Percentiles rank a stretch among this genome's conserved stretches.
Evolutionary conservation across 2,888 invertebrate genomes (phyloP).

Genomic region (Prenolepis imparis): DNA sequence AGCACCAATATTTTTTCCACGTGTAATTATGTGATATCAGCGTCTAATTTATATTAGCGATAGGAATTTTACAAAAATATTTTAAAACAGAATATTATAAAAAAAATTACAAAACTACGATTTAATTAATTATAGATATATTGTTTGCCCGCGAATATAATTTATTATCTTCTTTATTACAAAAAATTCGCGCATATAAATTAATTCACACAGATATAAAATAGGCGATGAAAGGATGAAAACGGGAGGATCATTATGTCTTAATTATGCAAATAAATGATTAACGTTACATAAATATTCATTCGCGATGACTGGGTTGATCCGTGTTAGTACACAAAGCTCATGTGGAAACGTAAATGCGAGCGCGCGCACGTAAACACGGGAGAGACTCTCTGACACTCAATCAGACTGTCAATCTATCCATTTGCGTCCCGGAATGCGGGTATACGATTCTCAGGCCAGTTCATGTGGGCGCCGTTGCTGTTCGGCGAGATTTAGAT

Average conservation of each 20-base stretch:
- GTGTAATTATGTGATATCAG: neutral
- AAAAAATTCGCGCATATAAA: neutral
- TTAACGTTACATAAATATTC: constrained; percentile 25
- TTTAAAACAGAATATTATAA: neutral
- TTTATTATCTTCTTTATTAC: neutral
- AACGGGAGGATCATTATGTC: neutral
- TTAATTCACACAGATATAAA: constrained; percentile 10
- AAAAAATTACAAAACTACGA: neutral
- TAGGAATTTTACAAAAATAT: neutral
- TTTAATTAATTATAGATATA: neutral
- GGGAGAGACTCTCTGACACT: constrained; percentile 58
- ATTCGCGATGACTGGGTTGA: neutral
- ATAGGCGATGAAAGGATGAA: neutral
- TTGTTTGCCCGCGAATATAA: neutral
- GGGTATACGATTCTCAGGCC: constrained; percentile 68
- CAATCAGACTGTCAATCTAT: constrained; percentile 71
- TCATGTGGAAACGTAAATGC: constrained; percentile 4
- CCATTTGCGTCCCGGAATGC: constrained; percentile 71
- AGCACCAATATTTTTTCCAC: constrained; percentile 70
- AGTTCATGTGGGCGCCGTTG: constrained; percentile 61
- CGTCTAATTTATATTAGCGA: neutral
- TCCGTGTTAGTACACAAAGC: neutral
- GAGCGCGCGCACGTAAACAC: constrained; percentile 48
- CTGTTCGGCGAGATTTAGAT: constrained; percentile 72
- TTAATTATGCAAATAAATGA: constrained; percentile 25